Conservation (phyloP, 2,113 vertebrate species). For the Glaucomys volans region DNA sequence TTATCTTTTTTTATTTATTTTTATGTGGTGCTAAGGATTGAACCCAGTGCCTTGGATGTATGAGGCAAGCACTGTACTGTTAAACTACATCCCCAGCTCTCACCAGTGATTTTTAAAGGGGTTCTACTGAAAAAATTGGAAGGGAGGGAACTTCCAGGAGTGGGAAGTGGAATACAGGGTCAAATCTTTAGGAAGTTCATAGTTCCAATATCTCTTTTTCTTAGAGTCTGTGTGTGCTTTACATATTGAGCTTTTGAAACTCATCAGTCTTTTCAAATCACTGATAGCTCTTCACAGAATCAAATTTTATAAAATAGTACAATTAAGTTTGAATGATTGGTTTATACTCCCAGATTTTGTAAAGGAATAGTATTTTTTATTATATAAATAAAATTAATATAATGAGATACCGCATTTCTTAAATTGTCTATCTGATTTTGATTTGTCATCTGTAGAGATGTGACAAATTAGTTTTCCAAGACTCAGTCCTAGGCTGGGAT, state of each 20-base stretch:
- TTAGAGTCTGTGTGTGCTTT: background rate
- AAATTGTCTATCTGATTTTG: background rate
- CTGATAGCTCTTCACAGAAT: background rate
- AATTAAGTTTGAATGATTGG: background rate
- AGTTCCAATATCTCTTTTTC: background rate
- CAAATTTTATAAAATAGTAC: background rate
- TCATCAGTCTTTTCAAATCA: background rate
- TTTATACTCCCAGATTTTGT: background rate
- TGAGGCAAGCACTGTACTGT: too few species aligned
- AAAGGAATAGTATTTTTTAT: slow-evolving; percentile 19
- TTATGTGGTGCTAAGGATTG: too few species aligned
- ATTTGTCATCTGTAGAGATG: background rate
- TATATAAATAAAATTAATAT: background rate
- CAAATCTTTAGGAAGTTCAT: background rate
- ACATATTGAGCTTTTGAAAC: background rate
- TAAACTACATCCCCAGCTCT: background rate
- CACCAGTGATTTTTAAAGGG: background rate
- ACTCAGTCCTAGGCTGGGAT: background rate
- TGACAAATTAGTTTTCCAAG: slow-evolving; percentile 6
- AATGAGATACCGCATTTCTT: background rate
- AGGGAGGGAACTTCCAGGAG: background rate
- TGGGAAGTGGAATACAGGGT: background rate
- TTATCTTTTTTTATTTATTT: too few species aligned
- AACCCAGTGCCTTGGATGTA: too few species aligned
- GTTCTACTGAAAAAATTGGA: background rate